A percentile compares a stretch with the other conserved stretches of the same genome.
Evolutionary conservation across 2,888 invertebrate genomes (phyloP).

Genomic region (Drosophila gaucha): DNA sequence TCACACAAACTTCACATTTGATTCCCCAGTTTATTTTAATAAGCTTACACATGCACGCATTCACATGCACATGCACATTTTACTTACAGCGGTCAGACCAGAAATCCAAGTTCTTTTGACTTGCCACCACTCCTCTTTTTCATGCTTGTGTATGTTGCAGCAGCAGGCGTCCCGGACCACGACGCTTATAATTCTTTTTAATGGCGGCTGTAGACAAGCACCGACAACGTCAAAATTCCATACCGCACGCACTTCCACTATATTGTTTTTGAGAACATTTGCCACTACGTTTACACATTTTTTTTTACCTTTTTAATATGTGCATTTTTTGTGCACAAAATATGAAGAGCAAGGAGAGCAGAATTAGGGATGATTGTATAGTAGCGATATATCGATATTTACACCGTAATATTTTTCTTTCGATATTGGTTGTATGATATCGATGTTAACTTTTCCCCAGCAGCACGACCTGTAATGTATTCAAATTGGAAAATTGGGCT

Average conservation of each 20-base stretch:
- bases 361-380: conserved; percentile 25
- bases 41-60: not conserved
- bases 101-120: conserved; percentile 59
- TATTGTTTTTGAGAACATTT: conserved; percentile 23
- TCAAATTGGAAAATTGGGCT: too few relatives aligned
- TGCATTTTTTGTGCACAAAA: conserved; percentile 39
- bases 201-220: conserved; percentile 27
- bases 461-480: too few relatives aligned
- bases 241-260: conserved; percentile 33
- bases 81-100: conserved; percentile 63
- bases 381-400: conserved; percentile 17
- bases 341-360: conserved; percentile 33
- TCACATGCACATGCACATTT: conserved; percentile 31
- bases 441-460: not conserved
- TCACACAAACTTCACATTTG: conserved; percentile 4
- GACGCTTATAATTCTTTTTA: conserved; percentile 50
- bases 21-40: conserved; percentile 13
- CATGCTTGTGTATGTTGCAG: conserved; percentile 63
- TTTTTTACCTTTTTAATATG: conserved; percentile 31
- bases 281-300: conserved; percentile 7
- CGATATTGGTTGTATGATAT: not conserved
- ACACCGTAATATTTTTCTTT: not conserved
- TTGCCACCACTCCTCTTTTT: conserved; percentile 73
- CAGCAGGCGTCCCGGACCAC: conserved; percentile 54
- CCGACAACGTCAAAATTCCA: conserved; percentile 27